phyloP scores from a whole-genome alignment of 2,113 vertebrate genomes.

The Galbula dea region DNA sequence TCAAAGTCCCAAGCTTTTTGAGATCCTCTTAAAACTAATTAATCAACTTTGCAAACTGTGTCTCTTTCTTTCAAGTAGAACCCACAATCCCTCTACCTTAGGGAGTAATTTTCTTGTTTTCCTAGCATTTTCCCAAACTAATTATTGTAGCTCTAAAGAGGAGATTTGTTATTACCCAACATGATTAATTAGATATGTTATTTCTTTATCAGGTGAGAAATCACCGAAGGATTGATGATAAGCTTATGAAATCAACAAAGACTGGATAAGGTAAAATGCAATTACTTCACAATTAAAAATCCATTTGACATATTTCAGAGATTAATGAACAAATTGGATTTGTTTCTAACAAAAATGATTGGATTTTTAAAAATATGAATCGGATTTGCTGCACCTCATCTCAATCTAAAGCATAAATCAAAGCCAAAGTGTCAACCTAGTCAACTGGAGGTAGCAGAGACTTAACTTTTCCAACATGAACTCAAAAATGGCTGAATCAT shows the following conservation, averaged over 20 bases:
- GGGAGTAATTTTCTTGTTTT: slow-evolving; percentile 72
- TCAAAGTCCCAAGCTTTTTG: slow-evolving; percentile 64
- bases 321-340: slow-evolving; percentile 70
- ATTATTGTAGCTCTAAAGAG: slow-evolving; percentile 68
- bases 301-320: slow-evolving; percentile 67
- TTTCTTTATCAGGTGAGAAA: slow-evolving; percentile 75
- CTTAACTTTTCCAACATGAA: background rate
- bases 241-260: slow-evolving; percentile 61
- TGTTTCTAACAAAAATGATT: slow-evolving; percentile 54
- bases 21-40: slow-evolving; percentile 74
- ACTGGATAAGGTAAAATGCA: slow-evolving; percentile 47
- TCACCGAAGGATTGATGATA: slow-evolving; percentile 63
- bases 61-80: slow-evolving; percentile 63
- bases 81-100: slow-evolving; percentile 49
- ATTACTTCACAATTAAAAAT: slow-evolving; percentile 74
- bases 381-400: background rate
- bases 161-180: slow-evolving; percentile 60
- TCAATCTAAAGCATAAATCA: background rate
- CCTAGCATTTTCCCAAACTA: slow-evolving; percentile 59
- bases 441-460: background rate
- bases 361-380: background rate
- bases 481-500: background rate
- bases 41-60: slow-evolving; percentile 70
- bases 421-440: background rate
- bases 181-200: slow-evolving; percentile 71